A percentile compares a stretch with the other conserved stretches of the same genome.
Conservation (phyloP, 2,888 invertebrate genomes). For the Ischnura elegans region DNA sequence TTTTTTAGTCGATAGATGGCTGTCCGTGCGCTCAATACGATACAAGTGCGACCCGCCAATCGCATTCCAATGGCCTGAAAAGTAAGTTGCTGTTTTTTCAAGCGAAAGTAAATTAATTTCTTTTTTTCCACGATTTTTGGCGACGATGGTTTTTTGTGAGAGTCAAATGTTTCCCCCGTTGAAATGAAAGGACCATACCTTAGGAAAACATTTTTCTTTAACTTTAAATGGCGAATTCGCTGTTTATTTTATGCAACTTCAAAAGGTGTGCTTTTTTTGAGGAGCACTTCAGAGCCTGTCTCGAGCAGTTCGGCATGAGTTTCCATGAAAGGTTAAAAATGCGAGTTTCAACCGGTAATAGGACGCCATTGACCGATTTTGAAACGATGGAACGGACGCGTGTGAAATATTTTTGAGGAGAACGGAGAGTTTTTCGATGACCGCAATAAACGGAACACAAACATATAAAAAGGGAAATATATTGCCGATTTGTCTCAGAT, state of each 20-base stretch:
- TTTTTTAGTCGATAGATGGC: slow-evolving; percentile 23
- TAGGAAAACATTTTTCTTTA: slow-evolving; percentile 31
- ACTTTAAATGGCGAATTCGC: slow-evolving; percentile 1
- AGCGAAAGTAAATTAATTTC: slow-evolving; percentile 20
- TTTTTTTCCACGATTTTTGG: slow-evolving; percentile 16
- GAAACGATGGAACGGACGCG: not conserved
- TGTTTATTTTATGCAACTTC: slow-evolving; percentile 35
- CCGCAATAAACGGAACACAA: too few species aligned
- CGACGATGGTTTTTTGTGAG: not conserved
- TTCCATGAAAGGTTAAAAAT: not conserved
- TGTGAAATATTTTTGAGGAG: not conserved
- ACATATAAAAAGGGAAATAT: too few species aligned
- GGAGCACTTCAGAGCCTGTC: not conserved
- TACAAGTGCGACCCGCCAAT: slow-evolving; percentile 31
- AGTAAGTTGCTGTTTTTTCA: slow-evolving; percentile 38
- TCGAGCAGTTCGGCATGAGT: not conserved
- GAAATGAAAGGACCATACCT: slow-evolving; percentile 1
- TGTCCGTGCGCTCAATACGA: slow-evolving; percentile 25
- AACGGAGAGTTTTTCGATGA: too few species aligned
- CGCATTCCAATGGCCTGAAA: slow-evolving; percentile 31
- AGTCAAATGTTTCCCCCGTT: not conserved
- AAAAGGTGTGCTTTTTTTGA: slow-evolving; percentile 6
- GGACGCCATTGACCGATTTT: not conserved
- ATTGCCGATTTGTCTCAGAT: too few species aligned
- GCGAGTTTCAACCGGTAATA: not conserved